phyloP scores from a whole-genome alignment of 2,113 vertebrate genomes.

The Mobula hypostoma region DNA sequence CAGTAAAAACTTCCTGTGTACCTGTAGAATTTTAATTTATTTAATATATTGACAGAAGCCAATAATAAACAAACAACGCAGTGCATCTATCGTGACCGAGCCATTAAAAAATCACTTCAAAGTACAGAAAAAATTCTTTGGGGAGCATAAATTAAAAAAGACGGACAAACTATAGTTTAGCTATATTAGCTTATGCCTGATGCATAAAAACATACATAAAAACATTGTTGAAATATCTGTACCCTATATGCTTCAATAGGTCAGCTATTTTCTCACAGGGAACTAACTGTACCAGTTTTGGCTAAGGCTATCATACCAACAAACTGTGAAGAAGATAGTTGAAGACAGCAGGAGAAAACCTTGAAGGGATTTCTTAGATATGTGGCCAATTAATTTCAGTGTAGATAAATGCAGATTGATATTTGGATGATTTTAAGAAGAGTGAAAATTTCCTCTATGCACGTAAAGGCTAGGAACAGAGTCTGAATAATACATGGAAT shows the following conservation, averaged over 20 bases:
- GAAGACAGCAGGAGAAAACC: neutral
- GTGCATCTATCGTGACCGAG: neutral
- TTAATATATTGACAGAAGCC: neutral
- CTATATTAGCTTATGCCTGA: neutral
- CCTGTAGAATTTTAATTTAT: neutral
- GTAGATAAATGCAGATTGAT: neutral
- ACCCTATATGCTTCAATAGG: neutral
- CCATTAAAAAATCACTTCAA: neutral
- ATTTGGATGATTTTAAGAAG: neutral
- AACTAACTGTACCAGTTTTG: neutral
- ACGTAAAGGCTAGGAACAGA: neutral
- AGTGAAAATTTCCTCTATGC: neutral
- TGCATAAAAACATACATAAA: neutral
- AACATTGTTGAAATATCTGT: neutral
- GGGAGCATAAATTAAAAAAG: neutral
- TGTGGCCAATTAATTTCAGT: neutral
- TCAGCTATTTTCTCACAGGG: neutral
- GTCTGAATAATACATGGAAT: neutral
- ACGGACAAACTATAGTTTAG: neutral
- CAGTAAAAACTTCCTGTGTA: no score
- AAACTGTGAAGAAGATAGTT: neutral
- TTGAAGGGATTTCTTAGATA: neutral
- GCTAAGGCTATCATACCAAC: neutral
- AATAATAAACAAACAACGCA: neutral
- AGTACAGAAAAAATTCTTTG: neutral